Evolutionary conservation across 2,888 invertebrate genomes (phyloP), one percentile per base, ranked within the genome.

Genomic region (Criorhina ranunculi): DNA sequence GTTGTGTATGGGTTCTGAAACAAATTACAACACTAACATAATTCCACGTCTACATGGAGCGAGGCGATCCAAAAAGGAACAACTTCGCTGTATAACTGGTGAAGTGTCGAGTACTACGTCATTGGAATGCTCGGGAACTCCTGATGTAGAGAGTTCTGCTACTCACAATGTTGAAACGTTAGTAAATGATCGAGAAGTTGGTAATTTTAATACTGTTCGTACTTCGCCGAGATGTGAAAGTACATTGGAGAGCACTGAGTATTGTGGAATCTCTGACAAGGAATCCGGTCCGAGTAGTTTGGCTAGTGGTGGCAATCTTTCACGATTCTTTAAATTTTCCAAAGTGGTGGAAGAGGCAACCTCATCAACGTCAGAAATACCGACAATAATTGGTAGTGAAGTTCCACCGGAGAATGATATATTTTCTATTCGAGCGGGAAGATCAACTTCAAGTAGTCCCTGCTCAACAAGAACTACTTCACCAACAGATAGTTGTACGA

Each of bases 341-440:
- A 82, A 82, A 51, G 82, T 82, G 3, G 78, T 82, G 6, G 82
- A 82, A 44, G 82, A 82, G 60, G 82, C 82, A 11, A 82, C 78
- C 0, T 82, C 82, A 15, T 82, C 82, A 7, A 82, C 82, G 7
- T 67, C 66, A 11, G 82, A 82, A 17, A 42, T 66, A 7, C 64
- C 76, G 5, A 12, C 19, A 0, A 42, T 57, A 19, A 7, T 11
- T 24, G 44, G 11, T 15, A 29, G 49, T 12, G 46, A 57, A 35
- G 7, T 59, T 33, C n/a, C 15, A 0, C 55, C 72, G 1, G 66
- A 72, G 1, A 83, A 57, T 33, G 44, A 62, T 0, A 40, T 80
- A 53, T 80, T 75, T 51, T 81, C 80, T 12, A 15, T 69, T 15
- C 57, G 46, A 11, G 2, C 33, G 8, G 51, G 53, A 49, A 59